Percentiles rank a stretch among this genome's conserved stretches.
These are phyloP conservation scores for Stenchaetothrips biformis DNA, from an alignment of 2,888 invertebrate genomes.

Conservation along the genomic window DNA sequence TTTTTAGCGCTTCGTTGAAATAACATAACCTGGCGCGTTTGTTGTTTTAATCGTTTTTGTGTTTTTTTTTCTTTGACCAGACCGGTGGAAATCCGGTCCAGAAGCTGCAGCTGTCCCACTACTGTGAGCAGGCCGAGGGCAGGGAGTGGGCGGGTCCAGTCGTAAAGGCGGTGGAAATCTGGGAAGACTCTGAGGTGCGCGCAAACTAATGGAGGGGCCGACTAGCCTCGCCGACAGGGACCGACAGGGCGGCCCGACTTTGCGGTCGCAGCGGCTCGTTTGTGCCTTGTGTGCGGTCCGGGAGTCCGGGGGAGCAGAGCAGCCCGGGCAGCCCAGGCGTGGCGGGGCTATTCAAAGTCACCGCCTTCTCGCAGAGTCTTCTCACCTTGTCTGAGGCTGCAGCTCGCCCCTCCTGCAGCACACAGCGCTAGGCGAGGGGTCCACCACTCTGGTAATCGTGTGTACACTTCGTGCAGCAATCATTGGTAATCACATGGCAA, in stretches of 20 bases:
- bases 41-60: neutral
- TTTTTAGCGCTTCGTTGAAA: neutral
- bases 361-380: too few species aligned
- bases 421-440: too few species aligned
- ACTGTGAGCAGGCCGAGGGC: neutral
- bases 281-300: neutral
- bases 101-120: neutral
- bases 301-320: too few species aligned
- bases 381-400: too few species aligned
- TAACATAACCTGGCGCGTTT: neutral
- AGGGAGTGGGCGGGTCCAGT: neutral
- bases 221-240: neutral
- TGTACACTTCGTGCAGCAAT: too few species aligned
- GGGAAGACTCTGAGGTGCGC: neutral
- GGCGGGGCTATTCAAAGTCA: too few species aligned
- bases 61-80: too few species aligned
- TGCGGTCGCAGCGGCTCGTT: neutral
- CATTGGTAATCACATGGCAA: too few species aligned
- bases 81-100: too few species aligned
- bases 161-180: slow-evolving; percentile 3
- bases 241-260: neutral
- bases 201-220: neutral
- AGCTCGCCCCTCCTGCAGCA: too few species aligned
- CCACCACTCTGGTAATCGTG: too few species aligned
- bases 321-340: too few species aligned